Base-by-base conservation (phyloP, 2,888 invertebrate genomes). In the Platycheirus rosarum region DNA sequence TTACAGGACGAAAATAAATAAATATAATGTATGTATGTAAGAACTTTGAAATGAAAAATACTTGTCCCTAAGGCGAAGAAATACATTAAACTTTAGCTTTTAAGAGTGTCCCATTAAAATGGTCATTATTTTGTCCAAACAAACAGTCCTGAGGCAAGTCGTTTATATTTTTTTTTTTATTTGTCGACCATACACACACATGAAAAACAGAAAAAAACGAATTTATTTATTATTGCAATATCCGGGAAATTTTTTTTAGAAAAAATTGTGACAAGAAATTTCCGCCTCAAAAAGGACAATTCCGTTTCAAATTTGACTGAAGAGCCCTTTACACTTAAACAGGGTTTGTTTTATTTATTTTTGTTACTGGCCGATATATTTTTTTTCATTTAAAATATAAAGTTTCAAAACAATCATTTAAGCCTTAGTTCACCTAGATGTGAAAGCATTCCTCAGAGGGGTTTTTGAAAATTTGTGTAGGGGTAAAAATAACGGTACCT, bases 151-250 rank as follows among this genome's bases (percentile, higher is more conserved):
- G 13, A 35, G 35, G 35, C 35, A n/a, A n/a, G n/a, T n/a, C n/a
- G n/a, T n/a, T n/a, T n/a, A n/a, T n/a, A 18, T 26, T n/a, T n/a
- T n/a, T n/a, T n/a, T n/a, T n/a, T n/a, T n/a, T n/a, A n/a, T 29
- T 16, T 74, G 11, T 29, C 49, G 51, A 37, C 46, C 69, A 68
- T 4, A 7, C 29, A 8, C 8, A 32, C 29, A 32, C 4, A 8
- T 23, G 23, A 32, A 32, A 42, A 29, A 37, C 20, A 53, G n/a
- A n/a, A n/a, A n/a, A n/a, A n/a, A n/a, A n/a, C n/a, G 57, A 60
- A 65, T 71, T 66, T 60, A 51, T 53, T 66, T 74, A 62, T 65
- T 70, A 20, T 71, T 77, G 71, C 60, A 71, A 77, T n/a, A 66
- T 77, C 77, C 77, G 71, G 35, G 8, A 20, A 20, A 53, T 66